These are phyloP conservation scores for Pocillopora damicornis DNA, from an alignment of 64 coral and sea anemone genomes.

Conservation along the genomic window DNA sequence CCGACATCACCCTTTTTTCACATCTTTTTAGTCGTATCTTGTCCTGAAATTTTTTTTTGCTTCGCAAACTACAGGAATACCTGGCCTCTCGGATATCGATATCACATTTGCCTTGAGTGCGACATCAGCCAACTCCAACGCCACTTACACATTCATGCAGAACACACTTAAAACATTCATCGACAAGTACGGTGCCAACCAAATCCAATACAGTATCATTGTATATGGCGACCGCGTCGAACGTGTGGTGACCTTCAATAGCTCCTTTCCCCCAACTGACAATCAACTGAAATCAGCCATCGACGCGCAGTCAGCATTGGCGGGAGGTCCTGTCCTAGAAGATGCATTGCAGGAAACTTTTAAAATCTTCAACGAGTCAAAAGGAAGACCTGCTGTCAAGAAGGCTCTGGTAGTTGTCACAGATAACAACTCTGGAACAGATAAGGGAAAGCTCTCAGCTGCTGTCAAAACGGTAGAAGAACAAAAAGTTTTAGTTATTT, in stretches of 20 bases:
- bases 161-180: constrained; percentile 39
- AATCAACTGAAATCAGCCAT: constrained; percentile 54
- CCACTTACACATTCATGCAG: constrained; percentile 42
- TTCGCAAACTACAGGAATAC: not conserved
- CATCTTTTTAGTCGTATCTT: too few species aligned
- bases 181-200: constrained; percentile 47
- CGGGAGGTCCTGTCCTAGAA: constrained; percentile 34
- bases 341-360: constrained; percentile 49
- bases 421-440: constrained; percentile 47
- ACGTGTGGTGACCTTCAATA: constrained; percentile 48
- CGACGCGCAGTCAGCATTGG: constrained; percentile 9
- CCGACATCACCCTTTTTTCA: too few species aligned
- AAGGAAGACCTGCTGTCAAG: constrained; percentile 49
- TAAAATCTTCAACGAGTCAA: constrained; percentile 42
- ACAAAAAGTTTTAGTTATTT: constrained; percentile 19
- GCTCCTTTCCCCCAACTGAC: constrained; percentile 21
- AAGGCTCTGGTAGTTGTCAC: constrained; percentile 71
- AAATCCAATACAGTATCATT: constrained; percentile 71
- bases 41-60: not conserved
- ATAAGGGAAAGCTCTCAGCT: not conserved
- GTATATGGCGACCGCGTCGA: constrained; percentile 36
- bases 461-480: constrained; percentile 14
- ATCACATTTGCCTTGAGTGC: constrained; percentile 63
- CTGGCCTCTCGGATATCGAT: constrained; percentile 38
- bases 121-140: constrained; percentile 26